A percentile compares a stretch with the other conserved stretches of the same genome.
Evolutionary conservation across 2,113 vertebrate genomes (phyloP).

Genomic region (Tonatia bakeri): DNA sequence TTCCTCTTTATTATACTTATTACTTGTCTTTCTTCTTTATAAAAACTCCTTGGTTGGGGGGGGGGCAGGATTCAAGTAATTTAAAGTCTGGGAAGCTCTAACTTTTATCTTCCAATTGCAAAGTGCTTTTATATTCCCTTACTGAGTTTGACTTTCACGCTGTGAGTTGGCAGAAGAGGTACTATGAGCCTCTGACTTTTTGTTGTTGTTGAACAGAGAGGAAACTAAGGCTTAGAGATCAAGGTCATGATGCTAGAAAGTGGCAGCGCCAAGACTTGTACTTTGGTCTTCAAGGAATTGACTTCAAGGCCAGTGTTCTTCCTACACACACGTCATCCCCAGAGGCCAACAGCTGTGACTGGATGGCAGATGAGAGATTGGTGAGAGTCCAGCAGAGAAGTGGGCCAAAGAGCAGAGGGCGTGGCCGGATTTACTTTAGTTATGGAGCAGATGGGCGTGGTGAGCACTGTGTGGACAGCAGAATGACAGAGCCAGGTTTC

Average conservation of each 20-base stretch:
- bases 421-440: neutral
- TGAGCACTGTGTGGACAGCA: neutral
- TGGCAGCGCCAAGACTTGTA: neutral
- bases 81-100: neutral
- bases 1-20: neutral
- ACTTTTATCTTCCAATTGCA: neutral
- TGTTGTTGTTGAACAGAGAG: neutral
- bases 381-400: neutral
- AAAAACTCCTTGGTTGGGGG: neutral
- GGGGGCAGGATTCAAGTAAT: neutral
- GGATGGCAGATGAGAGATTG: neutral
- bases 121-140: neutral
- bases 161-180: neutral
- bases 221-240: neutral
- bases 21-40: neutral
- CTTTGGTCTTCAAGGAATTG: neutral
- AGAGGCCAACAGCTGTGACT: neutral
- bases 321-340: neutral
- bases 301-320: neutral
- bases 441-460: neutral
- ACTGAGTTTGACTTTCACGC: neutral
- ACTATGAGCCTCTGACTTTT: neutral
- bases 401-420: neutral
- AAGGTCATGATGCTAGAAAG: neutral
- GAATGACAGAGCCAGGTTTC: neutral